These are phyloP conservation scores for Apostichopus californicus DNA, from an alignment of 35 echinoderm and acorn worm genomes.

Conservation along the genomic window DNA sequence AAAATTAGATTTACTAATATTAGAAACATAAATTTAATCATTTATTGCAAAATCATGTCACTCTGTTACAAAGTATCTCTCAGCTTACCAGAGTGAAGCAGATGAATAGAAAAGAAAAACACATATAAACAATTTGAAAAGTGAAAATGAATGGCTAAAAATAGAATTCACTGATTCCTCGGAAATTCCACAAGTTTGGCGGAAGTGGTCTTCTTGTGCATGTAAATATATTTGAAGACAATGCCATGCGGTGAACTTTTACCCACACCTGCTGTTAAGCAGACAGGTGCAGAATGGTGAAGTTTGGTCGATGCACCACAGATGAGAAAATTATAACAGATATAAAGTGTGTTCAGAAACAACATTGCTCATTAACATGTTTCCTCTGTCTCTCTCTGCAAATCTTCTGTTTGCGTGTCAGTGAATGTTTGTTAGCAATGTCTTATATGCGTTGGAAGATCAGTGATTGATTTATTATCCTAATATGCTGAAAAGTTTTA, in stretches of 20 bases:
- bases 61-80: too few relatives aligned
- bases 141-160: background rate
- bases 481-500: too few relatives aligned
- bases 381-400: too few relatives aligned
- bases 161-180: background rate
- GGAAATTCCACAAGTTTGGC: background rate
- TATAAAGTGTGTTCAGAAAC: too few relatives aligned
- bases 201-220: background rate
- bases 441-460: too few relatives aligned
- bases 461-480: too few relatives aligned
- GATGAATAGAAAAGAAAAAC: background rate
- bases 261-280: background rate
- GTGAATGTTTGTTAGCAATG: too few relatives aligned
- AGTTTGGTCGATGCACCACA: background rate
- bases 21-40: too few relatives aligned
- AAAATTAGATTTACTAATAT: too few relatives aligned
- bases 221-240: background rate
- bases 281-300: background rate
- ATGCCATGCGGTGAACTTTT: background rate
- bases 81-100: background rate
- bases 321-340: background rate
- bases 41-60: too few relatives aligned
- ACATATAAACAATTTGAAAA: background rate
- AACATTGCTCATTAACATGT: too few relatives aligned
- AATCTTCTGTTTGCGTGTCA: too few relatives aligned